A percentile compares a stretch with the other conserved stretches of the same genome.
Conservation (phyloP, 2,113 vertebrate genomes). For the Oreochromis aureus region DNA sequence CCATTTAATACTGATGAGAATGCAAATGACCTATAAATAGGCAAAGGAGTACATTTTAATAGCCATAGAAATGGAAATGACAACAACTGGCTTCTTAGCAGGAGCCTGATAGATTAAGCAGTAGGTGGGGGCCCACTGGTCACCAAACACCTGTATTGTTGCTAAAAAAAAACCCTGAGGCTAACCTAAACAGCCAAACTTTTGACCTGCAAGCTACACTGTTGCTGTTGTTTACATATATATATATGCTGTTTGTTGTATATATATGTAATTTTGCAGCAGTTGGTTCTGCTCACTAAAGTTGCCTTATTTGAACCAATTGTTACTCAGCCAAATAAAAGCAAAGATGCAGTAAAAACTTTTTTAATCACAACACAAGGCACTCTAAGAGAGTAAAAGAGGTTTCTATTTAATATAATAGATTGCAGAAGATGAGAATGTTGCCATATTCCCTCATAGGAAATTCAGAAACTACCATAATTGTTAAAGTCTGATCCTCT, state of each 20-base stretch:
- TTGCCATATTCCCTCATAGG: background rate
- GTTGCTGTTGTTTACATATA: background rate
- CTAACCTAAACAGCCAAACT: background rate
- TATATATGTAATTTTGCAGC: background rate
- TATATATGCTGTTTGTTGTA: background rate
- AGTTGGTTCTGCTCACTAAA: background rate
- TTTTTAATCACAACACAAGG: background rate
- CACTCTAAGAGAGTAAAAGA: background rate
- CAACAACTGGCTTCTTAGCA: background rate
- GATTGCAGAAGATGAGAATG: background rate
- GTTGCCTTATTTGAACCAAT: background rate
- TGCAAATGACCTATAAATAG: background rate
- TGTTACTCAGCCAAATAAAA: background rate
- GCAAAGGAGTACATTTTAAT: background rate
- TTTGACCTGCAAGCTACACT: background rate
- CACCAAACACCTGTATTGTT: background rate
- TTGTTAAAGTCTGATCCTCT: background rate
- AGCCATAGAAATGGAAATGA: background rate
- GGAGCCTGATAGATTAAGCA: fast-evolving
- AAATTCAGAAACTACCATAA: background rate
- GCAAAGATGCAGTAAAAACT: background rate
- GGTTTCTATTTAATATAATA: background rate
- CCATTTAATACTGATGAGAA: background rate
- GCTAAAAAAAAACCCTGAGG: background rate
- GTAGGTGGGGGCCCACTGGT: background rate